These are phyloP conservation scores for Lycophotia porphyrea DNA, from an alignment of 2,888 invertebrate species.

Conservation along the genomic window DNA sequence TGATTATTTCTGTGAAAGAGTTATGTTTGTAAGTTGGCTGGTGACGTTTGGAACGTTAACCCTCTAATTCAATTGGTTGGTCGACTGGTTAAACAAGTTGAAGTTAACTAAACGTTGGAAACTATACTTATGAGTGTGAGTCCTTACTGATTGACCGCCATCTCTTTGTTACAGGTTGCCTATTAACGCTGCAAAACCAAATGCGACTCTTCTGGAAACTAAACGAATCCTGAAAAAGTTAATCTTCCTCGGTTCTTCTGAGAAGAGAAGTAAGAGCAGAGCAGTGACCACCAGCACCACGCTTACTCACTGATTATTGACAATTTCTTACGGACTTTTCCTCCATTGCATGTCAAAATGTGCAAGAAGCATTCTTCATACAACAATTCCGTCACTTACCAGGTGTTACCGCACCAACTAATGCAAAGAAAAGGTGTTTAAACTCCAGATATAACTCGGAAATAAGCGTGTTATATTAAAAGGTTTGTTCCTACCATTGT, in stretches of 20 bases:
- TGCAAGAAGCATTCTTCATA: not conserved
- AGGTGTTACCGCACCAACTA: not conserved
- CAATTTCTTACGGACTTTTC: not conserved
- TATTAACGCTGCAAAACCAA: not conserved
- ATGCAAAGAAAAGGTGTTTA: not conserved
- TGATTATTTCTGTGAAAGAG: slow-evolving; percentile 72
- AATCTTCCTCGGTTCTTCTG: not conserved
- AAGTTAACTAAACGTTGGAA: not conserved
- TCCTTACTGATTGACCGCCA: not conserved
- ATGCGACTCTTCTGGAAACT: not conserved
- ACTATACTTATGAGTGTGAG: not conserved
- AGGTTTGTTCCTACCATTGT: slow-evolving; percentile 35
- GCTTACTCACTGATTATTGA: not conserved
- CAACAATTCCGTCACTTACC: not conserved
- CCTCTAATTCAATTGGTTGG: not conserved
- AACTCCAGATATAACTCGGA: slow-evolving; percentile 3
- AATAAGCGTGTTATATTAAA: slow-evolving; percentile 41
- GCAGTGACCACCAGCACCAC: not conserved
- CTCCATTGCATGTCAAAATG: not conserved
- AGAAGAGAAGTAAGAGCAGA: not conserved
- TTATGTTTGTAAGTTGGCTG: slow-evolving; percentile 38
- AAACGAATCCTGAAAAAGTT: not conserved
- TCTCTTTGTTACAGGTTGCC: not conserved
- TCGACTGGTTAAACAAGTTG: not conserved
- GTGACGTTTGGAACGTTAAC: not conserved